A percentile compares a stretch with the other conserved stretches of the same genome.
Conservation (phyloP, 2,113 vertebrate genomes). For the Speoplatyrhinus poulsoni region DNA sequence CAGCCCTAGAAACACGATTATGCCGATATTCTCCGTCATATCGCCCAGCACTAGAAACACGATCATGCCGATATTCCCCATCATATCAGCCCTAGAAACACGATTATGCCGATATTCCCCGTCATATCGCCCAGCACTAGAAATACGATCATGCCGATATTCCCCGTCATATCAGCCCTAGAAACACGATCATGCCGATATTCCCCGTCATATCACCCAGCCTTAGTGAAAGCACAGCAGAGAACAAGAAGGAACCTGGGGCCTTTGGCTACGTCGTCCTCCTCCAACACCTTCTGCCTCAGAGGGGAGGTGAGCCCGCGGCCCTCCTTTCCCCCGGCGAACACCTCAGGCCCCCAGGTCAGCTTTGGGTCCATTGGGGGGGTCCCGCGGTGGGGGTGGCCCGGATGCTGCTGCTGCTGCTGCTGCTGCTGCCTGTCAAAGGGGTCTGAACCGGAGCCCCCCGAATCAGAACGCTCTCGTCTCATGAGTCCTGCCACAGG, state of each 20-base stretch:
- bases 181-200: no score
- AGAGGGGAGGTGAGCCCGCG: conserved; percentile 80
- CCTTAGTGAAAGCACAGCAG: no score
- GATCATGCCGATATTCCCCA: no score
- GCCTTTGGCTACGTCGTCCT: conserved; percentile 83
- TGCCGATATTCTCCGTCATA: no score
- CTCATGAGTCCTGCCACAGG: conserved; percentile 80
- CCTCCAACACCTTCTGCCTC: conserved; percentile 79
- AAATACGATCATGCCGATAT: no score
- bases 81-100: no score
- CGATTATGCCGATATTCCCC: no score
- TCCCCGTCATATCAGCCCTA: no score
- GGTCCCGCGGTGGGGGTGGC: conserved; percentile 82
- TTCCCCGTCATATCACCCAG: no score
- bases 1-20: no score
- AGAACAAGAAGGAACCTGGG: conserved; percentile 61
- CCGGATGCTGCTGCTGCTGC: conserved; percentile 79
- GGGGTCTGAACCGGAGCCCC: conserved; percentile 87
- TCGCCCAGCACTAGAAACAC: no score
- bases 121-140: no score
- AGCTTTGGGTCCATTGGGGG: conserved; percentile 90
- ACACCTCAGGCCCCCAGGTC: conserved; percentile 87
- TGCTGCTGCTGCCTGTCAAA: conserved; percentile 88
- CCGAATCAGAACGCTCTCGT: conserved; percentile 90
- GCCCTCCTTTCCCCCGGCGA: conserved; percentile 73